Percentiles rank a stretch among this genome's conserved stretches.
These are phyloP conservation scores for Drosophila quadrilineata DNA, from an alignment of 1,140 invertebrate species.

Conservation along the genomic window DNA sequence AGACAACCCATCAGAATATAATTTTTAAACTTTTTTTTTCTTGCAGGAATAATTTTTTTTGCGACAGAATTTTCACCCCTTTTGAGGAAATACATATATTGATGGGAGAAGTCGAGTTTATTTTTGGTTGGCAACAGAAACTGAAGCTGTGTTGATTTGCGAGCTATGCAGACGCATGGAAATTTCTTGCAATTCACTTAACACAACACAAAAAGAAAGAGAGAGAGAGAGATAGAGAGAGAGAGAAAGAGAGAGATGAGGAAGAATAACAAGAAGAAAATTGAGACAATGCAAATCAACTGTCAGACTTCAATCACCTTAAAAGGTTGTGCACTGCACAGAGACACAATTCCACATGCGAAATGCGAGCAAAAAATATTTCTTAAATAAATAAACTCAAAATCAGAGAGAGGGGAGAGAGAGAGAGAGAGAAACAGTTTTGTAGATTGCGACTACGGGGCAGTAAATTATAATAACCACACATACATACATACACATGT, in stretches of 20 bases:
- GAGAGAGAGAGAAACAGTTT: background rate
- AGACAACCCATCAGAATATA: too few species aligned
- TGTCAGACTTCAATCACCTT: conserved; percentile 68
- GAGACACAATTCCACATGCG: conserved; percentile 11
- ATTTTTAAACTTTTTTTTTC: too few species aligned
- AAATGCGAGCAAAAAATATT: too few species aligned
- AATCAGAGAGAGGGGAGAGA: background rate
- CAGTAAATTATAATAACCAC: conserved; percentile 5
- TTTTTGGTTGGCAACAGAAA: conserved; percentile 26
- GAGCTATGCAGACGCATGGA: conserved; percentile 21
- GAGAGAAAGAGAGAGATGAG: too few species aligned
- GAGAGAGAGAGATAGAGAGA: too few species aligned
- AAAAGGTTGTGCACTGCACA: conserved; percentile 34
- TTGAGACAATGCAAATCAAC: conserved; percentile 58
- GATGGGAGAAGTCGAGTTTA: conserved; percentile 10
- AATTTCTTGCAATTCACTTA: conserved; percentile 45
- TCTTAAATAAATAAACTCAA: too few species aligned
- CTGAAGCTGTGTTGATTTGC: background rate
- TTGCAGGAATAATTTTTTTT: too few species aligned
- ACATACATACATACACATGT: too few species aligned
- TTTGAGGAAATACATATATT: too few species aligned
- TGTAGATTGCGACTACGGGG: background rate
- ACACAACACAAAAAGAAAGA: conserved; percentile 2
- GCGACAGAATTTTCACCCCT: too few species aligned
- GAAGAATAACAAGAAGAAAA: background rate